Evolutionary conservation across 2,113 vertebrate species (phyloP).

Genomic region (Corythornis cristatus): DNA sequence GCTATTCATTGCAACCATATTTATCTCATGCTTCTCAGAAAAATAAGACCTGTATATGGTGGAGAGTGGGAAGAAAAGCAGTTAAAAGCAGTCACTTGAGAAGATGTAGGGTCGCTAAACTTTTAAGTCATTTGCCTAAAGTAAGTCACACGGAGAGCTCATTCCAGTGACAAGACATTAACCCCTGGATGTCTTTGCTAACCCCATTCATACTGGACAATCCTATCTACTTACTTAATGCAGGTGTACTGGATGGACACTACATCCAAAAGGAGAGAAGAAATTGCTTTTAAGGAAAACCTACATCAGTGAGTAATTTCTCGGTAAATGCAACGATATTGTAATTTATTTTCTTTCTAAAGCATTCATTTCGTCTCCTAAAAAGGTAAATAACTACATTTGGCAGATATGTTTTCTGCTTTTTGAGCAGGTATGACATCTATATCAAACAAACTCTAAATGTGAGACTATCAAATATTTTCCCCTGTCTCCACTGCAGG

Average conservation of each 20-base stretch:
- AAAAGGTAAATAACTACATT: neutral
- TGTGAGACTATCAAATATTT: neutral
- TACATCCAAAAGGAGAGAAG: neutral
- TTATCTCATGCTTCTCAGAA: neutral
- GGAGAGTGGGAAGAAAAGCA: neutral
- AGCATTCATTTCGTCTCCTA: neutral
- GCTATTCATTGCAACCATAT: neutral
- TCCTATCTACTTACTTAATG: neutral
- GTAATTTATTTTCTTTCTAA: neutral
- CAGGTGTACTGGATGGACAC: neutral
- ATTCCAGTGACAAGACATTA: neutral
- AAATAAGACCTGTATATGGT: neutral
- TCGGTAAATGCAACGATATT: neutral
- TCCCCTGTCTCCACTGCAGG: neutral
- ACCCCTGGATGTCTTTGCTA: neutral
- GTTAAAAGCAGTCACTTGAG: constrained; percentile 11
- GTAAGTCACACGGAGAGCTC: neutral
- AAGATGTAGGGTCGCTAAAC: neutral
- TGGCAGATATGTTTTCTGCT: neutral
- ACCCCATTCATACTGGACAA: neutral
- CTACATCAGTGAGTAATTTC: neutral
- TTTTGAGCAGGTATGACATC: neutral
- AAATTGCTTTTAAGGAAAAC: neutral
- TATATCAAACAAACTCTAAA: neutral
- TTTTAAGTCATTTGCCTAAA: neutral